Base-by-base conservation (phyloP, 2,113 vertebrate species). In the Cheirogaleus medius region DNA sequence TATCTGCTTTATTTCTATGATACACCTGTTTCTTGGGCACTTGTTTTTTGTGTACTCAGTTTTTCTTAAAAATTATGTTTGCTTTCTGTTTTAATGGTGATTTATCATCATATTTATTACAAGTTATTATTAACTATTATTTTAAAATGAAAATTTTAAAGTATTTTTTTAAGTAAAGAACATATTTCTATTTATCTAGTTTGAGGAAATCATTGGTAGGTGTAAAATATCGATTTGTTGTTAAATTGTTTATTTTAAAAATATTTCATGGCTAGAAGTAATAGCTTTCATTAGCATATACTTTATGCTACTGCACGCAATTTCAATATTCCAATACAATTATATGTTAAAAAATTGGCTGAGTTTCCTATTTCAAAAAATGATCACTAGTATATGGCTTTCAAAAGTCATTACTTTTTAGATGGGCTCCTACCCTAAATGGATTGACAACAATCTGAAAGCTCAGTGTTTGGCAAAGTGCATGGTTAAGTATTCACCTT, bases 241-340 rank as follows among this genome's bases (percentile, higher is more conserved):
- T 58, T 94, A 95, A 95, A 71, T 23, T 90, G 49, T 93, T 97
- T 96, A 78, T 93, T 92, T 96, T 94, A 27, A 97, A 96, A 97
- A 95, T 91, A 78, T 82, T 98, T 94, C 44, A 80, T 86, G 68
- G 34, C 47, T 80, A 96, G 78, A 97, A 97, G 73, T 80, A 95
- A 90, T 29, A 87, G 52, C 54, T 94, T 85, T 97, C 80, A 93
- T 97, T 97, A 97, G 10, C 47, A 39, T 83, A 63, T 44, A 96
- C 64, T 92, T 97, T 83, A 92, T 86, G 37, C 10, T 91, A 58
- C 29, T 80, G 71, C 29, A 91, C 14, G 76, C 12, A 88, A 54
- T 96, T 97, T 94, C 80, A 94, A 69, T 94, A 89, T 89, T 91
- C 39, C 71, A 77, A 27, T 60, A 74, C 96, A 90, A 91, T 76